These are phyloP conservation scores for Limnodromus scolopaceus DNA, from an alignment of 2,797 vertebrate genomes.

Conservation along the genomic window DNA sequence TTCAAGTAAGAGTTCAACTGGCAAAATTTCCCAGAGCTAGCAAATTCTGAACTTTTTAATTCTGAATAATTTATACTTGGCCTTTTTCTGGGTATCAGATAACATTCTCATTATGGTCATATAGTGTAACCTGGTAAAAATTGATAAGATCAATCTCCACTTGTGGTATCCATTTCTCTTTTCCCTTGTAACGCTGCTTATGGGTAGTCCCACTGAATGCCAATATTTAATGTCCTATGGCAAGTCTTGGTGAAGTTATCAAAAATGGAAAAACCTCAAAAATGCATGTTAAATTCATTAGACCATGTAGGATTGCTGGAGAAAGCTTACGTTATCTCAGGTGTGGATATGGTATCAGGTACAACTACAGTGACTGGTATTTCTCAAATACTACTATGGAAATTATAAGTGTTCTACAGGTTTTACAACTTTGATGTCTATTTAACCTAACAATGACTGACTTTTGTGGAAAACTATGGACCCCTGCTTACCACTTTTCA, in stretches of 20 bases:
- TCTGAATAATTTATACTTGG: not conserved
- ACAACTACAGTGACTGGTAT: not conserved
- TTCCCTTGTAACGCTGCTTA: not conserved
- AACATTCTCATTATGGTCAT: not conserved
- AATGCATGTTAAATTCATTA: not conserved
- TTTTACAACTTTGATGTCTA: not conserved
- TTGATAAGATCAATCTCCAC: not conserved
- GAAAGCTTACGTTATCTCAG: not conserved
- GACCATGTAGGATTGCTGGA: not conserved
- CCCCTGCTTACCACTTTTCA: not conserved
- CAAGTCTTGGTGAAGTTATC: not conserved
- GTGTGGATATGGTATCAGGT: not conserved
- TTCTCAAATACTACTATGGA: not conserved
- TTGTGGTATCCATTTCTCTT: not conserved
- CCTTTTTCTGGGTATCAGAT: not conserved
- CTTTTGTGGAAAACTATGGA: not conserved
- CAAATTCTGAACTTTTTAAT: not conserved
- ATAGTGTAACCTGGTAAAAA: not conserved
- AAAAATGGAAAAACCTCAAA: not conserved
- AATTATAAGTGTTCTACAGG: not conserved
- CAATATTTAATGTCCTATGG: not conserved
- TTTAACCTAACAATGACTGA: not conserved
- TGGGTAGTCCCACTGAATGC: not conserved
- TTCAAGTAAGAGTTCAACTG: not conserved
- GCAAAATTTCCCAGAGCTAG: not conserved